A percentile compares a stretch with the other conserved stretches of the same genome.
phyloP scores from a whole-genome alignment of 2,113 vertebrate genomes.

The Alaudala cheleensis region DNA sequence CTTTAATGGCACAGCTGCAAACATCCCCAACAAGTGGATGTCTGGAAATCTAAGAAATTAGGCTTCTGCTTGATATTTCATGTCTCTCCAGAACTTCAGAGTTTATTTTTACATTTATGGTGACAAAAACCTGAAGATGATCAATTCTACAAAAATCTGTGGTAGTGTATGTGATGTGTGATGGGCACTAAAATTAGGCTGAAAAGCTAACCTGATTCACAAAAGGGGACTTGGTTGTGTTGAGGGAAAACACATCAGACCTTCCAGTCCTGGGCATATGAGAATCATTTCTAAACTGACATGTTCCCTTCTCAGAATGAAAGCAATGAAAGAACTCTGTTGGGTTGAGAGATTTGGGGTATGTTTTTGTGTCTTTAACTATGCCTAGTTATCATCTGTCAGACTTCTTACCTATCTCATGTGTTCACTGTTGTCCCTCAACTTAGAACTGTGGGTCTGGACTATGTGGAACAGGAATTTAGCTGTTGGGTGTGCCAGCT shows the following conservation, averaged over 20 bases:
- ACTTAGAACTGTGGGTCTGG: neutral
- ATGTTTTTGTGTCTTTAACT: neutral
- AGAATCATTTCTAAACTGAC: neutral
- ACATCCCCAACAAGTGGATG: no score
- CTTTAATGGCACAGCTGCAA: neutral
- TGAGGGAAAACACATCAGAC: neutral
- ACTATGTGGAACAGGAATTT: neutral
- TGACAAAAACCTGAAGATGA: neutral
- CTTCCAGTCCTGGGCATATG: neutral
- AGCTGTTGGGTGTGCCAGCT: neutral
- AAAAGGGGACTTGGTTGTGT: neutral
- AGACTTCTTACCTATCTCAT: neutral
- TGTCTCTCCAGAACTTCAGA: neutral
- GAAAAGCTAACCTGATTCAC: neutral
- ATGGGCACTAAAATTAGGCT: neutral
- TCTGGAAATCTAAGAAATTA: neutral
- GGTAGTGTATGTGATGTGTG: neutral
- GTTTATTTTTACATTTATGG: neutral
- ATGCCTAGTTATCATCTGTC: neutral
- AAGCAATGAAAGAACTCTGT: neutral
- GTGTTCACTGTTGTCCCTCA: neutral
- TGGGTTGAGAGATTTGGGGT: neutral
- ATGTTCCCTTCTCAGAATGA: neutral
- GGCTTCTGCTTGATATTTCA: neutral
- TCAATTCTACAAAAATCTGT: neutral